Base-by-base conservation (phyloP, 2,113 vertebrate genomes). In the Sprattus sprattus region DNA sequence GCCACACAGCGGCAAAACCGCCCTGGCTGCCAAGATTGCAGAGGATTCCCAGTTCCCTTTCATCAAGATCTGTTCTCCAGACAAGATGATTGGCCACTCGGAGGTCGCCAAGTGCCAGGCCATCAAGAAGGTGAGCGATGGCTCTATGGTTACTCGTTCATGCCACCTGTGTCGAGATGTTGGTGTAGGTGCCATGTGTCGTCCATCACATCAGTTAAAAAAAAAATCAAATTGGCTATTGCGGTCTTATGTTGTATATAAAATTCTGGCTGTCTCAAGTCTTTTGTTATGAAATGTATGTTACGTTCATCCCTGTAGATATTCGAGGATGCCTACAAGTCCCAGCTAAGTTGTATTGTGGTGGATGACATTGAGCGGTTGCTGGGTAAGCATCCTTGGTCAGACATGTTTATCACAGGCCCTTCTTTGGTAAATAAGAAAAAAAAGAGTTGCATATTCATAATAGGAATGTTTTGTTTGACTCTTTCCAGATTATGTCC, bases 61-160 rank as follows among this genome's bases (percentile, higher is more conserved):
- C 83, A 99, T 99, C 94, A 99, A 99, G 94, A 98, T 99, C 93
- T 99, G 98, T 89, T 99, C 98, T 88, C 98, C 98, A 0, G 98
- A 99, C 91, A 99, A 99, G 93, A 99, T 99, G 97, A 99, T 99
- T 0, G 98, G 98, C 71, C 96, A 96, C 92, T 97, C 98, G 0
- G 98, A 99, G 93, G 98, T 96, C 0, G 98, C 98, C 89, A 99
- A 99, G 89, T 99, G 98, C 89, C 98, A 99, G 92, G 97, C 97
- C 84, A 99, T 99, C 92, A 99, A 99, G 90, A 99, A 99, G 96
- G 98, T 99, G 92, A 81, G 22, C 57, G 57, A 64, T 4, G 1
- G 22, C 9, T n/a, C n/a, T 8, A 9, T 28, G 64, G n/a, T 67
- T 28, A 13, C 64, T 67, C 39, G 39, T 39, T 39, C 32, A 13